These are phyloP conservation scores for Nudaria mundana DNA, from an alignment of 2,888 invertebrate genomes.

Conservation along the genomic window DNA sequence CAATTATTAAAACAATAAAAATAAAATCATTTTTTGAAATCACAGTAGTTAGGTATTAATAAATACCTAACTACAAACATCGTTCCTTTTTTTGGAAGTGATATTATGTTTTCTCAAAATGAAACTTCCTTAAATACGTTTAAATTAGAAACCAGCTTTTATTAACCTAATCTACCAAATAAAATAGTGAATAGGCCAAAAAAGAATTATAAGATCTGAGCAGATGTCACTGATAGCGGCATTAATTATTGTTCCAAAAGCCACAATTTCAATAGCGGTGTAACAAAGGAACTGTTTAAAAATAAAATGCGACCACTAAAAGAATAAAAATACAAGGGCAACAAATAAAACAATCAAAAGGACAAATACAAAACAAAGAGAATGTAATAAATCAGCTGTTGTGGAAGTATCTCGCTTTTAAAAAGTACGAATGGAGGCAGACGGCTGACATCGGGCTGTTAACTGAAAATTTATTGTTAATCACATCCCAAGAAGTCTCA, in stretches of 20 bases:
- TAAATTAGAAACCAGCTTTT: too few species aligned
- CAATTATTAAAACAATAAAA: too few species aligned
- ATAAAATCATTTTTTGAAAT: too few species aligned
- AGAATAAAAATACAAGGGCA: slow-evolving; percentile 33
- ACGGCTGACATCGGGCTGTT: slow-evolving; percentile 58
- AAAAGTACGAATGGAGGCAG: slow-evolving; percentile 50
- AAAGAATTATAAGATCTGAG: slow-evolving; percentile 12
- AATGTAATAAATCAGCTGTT: slow-evolving; percentile 60
- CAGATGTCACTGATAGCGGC: slow-evolving; percentile 33
- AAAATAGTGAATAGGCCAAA: too few species aligned
- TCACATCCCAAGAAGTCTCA: slow-evolving; percentile 57
- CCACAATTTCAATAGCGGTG: slow-evolving; percentile 31
- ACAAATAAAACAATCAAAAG: slow-evolving; percentile 50
- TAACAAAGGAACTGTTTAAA: slow-evolving; percentile 45
- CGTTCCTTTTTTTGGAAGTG: too few species aligned
- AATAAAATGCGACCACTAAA: slow-evolving; percentile 37
- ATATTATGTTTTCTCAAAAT: too few species aligned
- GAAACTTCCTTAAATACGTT: too few species aligned
- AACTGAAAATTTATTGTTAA: slow-evolving; percentile 70
- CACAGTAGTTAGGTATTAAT: too few species aligned
- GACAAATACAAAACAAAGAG: slow-evolving; percentile 51
- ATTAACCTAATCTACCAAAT: too few species aligned
- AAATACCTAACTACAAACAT: too few species aligned
- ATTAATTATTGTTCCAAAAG: slow-evolving; percentile 38
- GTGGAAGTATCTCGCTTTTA: slow-evolving; percentile 50